Conservation (phyloP, 2,113 vertebrate species). For the Tricholaema leucomelas region DNA sequence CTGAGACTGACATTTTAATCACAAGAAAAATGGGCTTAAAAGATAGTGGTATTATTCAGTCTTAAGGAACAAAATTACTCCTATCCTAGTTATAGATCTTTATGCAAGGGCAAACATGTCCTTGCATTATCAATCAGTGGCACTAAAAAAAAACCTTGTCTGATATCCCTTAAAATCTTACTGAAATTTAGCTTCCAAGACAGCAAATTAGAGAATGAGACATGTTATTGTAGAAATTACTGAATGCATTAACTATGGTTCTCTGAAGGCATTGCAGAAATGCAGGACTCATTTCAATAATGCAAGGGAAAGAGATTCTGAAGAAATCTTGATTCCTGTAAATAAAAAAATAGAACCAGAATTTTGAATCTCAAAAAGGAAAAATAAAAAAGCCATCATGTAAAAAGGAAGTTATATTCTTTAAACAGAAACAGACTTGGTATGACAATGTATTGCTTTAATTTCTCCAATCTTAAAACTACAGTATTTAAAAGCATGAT, state of each 20-base stretch:
- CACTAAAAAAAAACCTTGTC: neutral
- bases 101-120: neutral
- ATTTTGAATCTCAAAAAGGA: neutral
- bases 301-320: neutral
- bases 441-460: neutral
- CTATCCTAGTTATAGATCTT: neutral
- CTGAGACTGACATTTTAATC: conserved; percentile 39
- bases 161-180: conserved; percentile 1
- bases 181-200: neutral
- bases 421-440: neutral
- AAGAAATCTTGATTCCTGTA: neutral
- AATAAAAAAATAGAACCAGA: neutral
- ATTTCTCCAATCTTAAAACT: neutral
- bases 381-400: neutral
- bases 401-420: neutral
- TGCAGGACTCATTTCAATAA: neutral
- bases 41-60: neutral
- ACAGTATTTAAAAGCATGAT: neutral
- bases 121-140: neutral
- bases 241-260: neutral
- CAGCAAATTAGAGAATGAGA: neutral
- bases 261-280: neutral
- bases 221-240: neutral
- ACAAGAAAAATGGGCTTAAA: neutral
- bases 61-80: conserved; percentile 12